Evolutionary conservation across 2,113 vertebrate genomes (phyloP).

Genomic region (Mystacornis crossleyi): DNA sequence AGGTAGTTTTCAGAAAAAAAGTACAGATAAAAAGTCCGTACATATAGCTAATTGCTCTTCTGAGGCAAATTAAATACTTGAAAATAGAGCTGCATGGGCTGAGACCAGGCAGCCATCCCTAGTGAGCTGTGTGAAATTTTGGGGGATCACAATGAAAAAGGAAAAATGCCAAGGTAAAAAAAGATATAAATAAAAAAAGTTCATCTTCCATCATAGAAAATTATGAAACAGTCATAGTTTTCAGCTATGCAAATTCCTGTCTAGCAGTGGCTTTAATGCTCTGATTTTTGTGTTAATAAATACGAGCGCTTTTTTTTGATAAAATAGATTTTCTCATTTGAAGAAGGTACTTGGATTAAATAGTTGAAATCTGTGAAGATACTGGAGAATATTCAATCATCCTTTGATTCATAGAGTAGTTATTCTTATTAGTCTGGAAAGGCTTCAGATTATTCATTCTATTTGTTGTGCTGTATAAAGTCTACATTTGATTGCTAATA

Average conservation of each 20-base stretch:
- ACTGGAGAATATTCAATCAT: background rate
- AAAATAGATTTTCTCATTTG: background rate
- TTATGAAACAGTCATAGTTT: background rate
- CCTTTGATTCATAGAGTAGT: background rate
- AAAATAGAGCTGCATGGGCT: background rate
- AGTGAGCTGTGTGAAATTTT: background rate
- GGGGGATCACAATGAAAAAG: background rate
- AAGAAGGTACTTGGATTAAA: constrained; percentile 19
- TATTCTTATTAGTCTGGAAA: constrained; percentile 34
- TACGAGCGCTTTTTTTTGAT: background rate
- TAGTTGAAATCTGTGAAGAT: background rate
- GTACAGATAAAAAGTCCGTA: background rate
- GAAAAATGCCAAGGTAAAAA: background rate
- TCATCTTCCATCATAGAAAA: background rate
- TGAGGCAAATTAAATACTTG: constrained; percentile 15
- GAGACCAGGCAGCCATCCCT: background rate
- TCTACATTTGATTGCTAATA: background rate
- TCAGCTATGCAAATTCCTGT: background rate
- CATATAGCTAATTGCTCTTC: constrained; percentile 14
- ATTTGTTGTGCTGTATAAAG: background rate
- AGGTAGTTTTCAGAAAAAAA: background rate
- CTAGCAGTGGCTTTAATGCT: background rate
- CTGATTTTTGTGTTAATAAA: constrained; percentile 35
- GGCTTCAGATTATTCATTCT: background rate
- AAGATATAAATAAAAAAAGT: background rate